These are phyloP conservation scores for Eupsittula cactorum DNA, from an alignment of 2,113 vertebrate species.

Conservation along the genomic window DNA sequence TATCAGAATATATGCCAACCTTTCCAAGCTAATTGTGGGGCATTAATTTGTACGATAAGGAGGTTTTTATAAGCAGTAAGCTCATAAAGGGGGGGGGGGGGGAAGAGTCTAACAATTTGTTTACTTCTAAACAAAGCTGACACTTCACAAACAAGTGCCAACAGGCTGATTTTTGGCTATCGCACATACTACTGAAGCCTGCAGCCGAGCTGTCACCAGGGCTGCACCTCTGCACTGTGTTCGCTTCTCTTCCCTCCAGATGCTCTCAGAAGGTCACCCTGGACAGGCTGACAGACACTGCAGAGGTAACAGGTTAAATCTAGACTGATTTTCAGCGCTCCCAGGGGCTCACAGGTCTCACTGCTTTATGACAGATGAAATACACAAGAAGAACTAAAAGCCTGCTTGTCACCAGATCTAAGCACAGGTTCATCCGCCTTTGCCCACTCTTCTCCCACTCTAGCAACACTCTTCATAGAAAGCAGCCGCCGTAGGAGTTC, in stretches of 20 bases:
- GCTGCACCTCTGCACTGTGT: not conserved
- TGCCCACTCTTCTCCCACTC: not conserved
- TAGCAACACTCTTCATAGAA: fast-evolving
- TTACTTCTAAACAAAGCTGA: not conserved
- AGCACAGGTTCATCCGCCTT: too few relatives aligned
- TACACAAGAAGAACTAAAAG: not conserved
- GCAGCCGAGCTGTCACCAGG: not conserved
- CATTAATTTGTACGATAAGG: not conserved
- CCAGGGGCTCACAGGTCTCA: not conserved
- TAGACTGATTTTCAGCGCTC: not conserved
- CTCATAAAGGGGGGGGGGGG: not conserved
- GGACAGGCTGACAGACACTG: not conserved
- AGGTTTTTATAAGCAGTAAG: not conserved
- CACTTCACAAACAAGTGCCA: not conserved
- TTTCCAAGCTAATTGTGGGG: not conserved
- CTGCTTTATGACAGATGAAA: fast-evolving
- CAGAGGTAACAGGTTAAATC: too few relatives aligned
- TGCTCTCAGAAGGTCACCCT: not conserved
- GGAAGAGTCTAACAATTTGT: fast-evolving
- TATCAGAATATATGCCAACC: not conserved
- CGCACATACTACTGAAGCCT: not conserved
- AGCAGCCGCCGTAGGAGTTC: fast-evolving
- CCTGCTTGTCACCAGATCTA: not conserved
- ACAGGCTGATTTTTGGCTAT: not conserved
- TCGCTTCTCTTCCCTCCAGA: too few relatives aligned